Conservation (phyloP, 2,888 invertebrate species). For the Cartodere bifasciata region DNA sequence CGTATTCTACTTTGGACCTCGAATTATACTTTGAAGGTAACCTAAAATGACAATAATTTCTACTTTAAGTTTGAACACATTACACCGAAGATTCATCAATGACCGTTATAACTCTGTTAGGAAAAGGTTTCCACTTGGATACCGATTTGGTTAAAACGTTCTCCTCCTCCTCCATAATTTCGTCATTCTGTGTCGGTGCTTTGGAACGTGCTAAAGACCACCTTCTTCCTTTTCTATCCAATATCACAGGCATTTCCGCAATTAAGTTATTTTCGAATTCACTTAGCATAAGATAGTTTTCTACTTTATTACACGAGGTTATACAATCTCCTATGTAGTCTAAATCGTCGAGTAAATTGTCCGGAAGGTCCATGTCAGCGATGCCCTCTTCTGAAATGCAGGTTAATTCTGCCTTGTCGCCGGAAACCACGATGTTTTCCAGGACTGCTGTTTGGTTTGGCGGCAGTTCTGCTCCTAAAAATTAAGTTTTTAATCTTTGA, state of each 20-base stretch:
- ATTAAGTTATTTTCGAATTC: slow-evolving; percentile 77
- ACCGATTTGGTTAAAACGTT: slow-evolving; percentile 32
- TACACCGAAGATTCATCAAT: slow-evolving; percentile 61
- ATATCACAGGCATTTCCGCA: slow-evolving; percentile 61
- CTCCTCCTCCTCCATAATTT: slow-evolving; percentile 39
- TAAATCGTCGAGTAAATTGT: slow-evolving; percentile 63
- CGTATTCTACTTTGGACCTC: too few species aligned
- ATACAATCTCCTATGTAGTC: slow-evolving; percentile 74
- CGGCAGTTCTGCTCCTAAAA: slow-evolving; percentile 41
- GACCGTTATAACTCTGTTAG: slow-evolving; percentile 60
- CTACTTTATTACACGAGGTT: slow-evolving; percentile 75
- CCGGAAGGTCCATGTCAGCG: slow-evolving; percentile 70
- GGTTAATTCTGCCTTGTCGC: slow-evolving; percentile 60
- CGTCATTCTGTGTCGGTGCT: slow-evolving; percentile 32
- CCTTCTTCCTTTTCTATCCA: slow-evolving; percentile 56
- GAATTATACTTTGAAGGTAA: too few species aligned
- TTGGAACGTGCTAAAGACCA: slow-evolving; percentile 55
- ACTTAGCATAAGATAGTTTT: slow-evolving; percentile 74
- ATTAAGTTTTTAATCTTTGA: slow-evolving; percentile 42
- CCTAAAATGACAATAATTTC: too few species aligned
- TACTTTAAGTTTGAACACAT: slow-evolving; percentile 7
- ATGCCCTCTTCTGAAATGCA: slow-evolving; percentile 79
- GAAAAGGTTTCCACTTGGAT: slow-evolving; percentile 32
- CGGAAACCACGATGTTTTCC: slow-evolving; percentile 35
- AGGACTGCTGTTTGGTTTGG: slow-evolving; percentile 33